Conservation (phyloP, 1,140 invertebrate genomes). For the Cydia splendana region DNA sequence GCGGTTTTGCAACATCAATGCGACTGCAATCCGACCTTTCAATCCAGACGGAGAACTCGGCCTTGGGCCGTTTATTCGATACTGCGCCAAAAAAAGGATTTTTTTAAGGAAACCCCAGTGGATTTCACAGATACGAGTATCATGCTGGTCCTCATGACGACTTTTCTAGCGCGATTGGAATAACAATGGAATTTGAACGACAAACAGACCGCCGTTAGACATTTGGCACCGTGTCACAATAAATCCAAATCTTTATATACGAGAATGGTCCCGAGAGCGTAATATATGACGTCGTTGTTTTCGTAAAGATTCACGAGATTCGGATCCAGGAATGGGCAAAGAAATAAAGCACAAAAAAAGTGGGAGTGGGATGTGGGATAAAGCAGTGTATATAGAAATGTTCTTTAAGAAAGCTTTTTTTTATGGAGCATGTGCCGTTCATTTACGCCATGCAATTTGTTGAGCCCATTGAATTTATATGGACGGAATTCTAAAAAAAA, state of each 20-base stretch:
- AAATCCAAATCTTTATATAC: conserved; percentile 16
- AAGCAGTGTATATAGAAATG: neutral
- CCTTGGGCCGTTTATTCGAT: too few species aligned
- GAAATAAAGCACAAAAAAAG: too few species aligned
- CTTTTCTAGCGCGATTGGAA: conserved; percentile 19
- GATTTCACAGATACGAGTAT: too few species aligned
- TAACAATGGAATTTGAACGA: conserved; percentile 17
- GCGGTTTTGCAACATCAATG: too few species aligned
- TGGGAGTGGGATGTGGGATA: too few species aligned
- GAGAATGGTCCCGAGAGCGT: neutral
- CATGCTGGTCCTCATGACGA: conserved; percentile 41
- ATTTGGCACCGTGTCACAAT: conserved; percentile 21
- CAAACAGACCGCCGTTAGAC: conserved; percentile 27
- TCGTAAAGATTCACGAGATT: neutral
- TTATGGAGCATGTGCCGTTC: neutral
- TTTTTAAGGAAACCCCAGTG: too few species aligned
- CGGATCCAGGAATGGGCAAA: neutral
- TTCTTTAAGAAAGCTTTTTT: neutral
- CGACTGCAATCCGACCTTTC: too few species aligned
- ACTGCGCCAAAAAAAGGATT: too few species aligned
- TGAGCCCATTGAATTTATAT: too few species aligned
- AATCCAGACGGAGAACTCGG: too few species aligned
- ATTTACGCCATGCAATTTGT: too few species aligned
- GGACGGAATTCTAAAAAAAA: too few species aligned
- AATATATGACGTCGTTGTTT: conserved; percentile 17